Evolutionary conservation across 2,888 invertebrate species (phyloP).

Genomic region (Hyposoter dolosus): DNA sequence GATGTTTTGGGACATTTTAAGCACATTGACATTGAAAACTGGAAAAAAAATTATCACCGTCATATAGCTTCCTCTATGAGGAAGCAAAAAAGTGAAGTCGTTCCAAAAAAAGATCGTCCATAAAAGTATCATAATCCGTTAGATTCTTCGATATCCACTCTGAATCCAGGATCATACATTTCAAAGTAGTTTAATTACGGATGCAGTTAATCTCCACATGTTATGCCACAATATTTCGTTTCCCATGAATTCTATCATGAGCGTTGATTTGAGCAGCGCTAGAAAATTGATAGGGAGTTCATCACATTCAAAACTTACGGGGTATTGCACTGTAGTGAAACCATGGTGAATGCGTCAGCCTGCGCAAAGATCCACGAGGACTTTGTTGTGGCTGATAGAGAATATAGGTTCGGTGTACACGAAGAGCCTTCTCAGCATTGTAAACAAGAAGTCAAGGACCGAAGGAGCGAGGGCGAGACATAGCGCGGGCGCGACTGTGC

Average conservation of each 20-base stretch:
- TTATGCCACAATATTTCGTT: not conserved
- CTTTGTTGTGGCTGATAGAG: constrained; percentile 49
- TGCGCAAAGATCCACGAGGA: constrained; percentile 43
- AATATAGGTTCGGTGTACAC: constrained; percentile 40
- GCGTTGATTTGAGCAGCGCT: not conserved
- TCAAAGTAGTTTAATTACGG: not conserved
- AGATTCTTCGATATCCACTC: not conserved
- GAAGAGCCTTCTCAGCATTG: constrained; percentile 65
- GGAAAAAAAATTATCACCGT: too few relatives aligned
- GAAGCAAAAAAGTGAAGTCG: constrained; percentile 17
- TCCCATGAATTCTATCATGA: not conserved
- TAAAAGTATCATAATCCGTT: not conserved
- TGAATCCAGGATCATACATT: not conserved
- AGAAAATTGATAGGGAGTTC: not conserved
- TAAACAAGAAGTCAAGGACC: constrained; percentile 70
- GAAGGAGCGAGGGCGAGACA: constrained; percentile 46
- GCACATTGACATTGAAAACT: too few relatives aligned
- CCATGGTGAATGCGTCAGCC: constrained; percentile 29
- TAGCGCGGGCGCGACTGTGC: constrained; percentile 45
- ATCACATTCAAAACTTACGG: not conserved
- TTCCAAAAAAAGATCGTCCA: not conserved
- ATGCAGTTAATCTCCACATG: not conserved
- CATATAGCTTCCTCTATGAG: too few relatives aligned
- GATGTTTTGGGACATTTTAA: too few relatives aligned
- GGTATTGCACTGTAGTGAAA: constrained; percentile 10